Base-by-base conservation (phyloP, 2,888 invertebrate genomes). In the Hyposoter didymator region DNA sequence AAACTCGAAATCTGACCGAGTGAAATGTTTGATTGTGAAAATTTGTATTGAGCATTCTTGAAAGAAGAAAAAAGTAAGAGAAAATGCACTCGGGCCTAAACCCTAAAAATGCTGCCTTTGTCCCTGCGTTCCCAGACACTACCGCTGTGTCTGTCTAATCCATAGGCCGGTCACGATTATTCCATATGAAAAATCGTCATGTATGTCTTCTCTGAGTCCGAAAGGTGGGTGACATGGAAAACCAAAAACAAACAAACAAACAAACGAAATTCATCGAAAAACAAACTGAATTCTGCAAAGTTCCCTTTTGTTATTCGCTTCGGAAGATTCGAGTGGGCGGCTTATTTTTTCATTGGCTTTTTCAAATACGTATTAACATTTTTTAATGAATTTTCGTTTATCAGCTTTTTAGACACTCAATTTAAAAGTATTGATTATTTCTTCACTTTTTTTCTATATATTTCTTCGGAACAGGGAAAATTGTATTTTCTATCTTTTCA, bases 61-160 rank as follows among this genome's bases (percentile, higher is more conserved):
- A 55, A 47, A 35, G 45, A 69, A 78, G 14, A 55, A 69, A 69
- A 45, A 67, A 69, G 19, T 88, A 82, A 76, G 86, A 87, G 87
- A 86, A 88, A 92, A 91, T 92, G 91, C 92, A 91, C 89, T 91
- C 91, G 90, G 84, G 91, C 92, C 90, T 91, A 91, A 91, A 91
- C 91, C 90, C 89, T 89, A 91, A 91, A 92, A 92, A 90, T 92
- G 92, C 92, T 92, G 92, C 92, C 92, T 92, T 89, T 92, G 88
- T 92, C 91, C 92, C 92, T 69, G 52, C 84, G 79, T 79, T 52
- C 78, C 88, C 91, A 91, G 91, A 91, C 91, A 91, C 91, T 81
- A 89, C 90, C 90, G 91, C 92, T 92, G 92, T 92, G 92, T 92
- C 92, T 92, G 92, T 92, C 92, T 92, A 91, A 92, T 92, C 89